phyloP scores from a whole-genome alignment of 2,888 invertebrate species.

The Philhelius pedissequus region DNA sequence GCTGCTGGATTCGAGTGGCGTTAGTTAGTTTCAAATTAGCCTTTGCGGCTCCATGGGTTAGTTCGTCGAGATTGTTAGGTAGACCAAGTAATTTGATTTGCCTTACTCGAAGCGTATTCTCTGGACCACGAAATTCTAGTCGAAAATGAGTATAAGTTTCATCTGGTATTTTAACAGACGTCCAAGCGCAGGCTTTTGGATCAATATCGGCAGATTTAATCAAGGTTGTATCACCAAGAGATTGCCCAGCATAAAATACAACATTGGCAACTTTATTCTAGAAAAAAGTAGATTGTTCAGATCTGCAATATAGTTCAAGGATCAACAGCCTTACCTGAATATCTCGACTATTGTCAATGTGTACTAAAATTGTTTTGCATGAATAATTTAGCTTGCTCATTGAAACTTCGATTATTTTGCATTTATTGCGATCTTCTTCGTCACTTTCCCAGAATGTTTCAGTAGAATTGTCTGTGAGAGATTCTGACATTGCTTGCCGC shows the following conservation, averaged over 20 bases:
- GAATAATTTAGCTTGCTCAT: constrained; percentile 80
- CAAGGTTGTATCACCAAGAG: constrained; percentile 89
- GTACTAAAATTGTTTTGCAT: constrained; percentile 85
- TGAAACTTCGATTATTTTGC: constrained; percentile 89
- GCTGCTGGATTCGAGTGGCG: constrained; percentile 85
- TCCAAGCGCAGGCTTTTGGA: constrained; percentile 92
- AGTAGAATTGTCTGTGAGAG: constrained; percentile 94
- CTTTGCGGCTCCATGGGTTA: constrained; percentile 69
- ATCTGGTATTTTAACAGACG: constrained; percentile 88
- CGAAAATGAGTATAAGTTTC: constrained; percentile 83
- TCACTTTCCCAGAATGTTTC: constrained; percentile 99
- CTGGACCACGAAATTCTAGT: constrained; percentile 93
- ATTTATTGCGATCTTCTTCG: constrained; percentile 96
- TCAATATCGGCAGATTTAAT: constrained; percentile 92
- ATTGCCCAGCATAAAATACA: constrained; percentile 90
- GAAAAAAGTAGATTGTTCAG: constrained; percentile 65
- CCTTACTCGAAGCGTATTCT: constrained; percentile 92
- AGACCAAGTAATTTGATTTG: constrained; percentile 87
- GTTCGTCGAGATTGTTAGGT: constrained; percentile 74
- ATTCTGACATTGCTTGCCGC: constrained; percentile 95
- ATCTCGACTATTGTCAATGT: constrained; percentile 96
- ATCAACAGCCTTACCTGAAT: constrained; percentile 83
- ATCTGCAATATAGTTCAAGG: not conserved
- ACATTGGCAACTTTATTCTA: constrained; percentile 94
- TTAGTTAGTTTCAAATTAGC: constrained; percentile 75